phyloP scores from a whole-genome alignment of 2,113 vertebrate species.

The Oceanites oceanicus region DNA sequence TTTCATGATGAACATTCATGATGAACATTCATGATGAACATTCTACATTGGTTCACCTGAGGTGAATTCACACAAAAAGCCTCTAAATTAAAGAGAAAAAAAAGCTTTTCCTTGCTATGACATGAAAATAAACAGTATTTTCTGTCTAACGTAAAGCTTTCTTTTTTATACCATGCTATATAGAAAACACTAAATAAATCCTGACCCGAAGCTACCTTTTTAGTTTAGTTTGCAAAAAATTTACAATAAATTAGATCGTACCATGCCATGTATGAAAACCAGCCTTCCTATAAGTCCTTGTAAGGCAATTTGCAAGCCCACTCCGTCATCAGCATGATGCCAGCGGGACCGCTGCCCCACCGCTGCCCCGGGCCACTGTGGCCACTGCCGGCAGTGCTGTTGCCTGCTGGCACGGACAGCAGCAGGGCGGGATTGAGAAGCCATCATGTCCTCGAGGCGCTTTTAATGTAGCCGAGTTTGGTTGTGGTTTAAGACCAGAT shows the following conservation, averaged over 20 bases:
- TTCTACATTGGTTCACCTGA: background rate
- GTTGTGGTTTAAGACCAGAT: background rate
- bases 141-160: background rate
- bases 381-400: background rate
- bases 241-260: background rate
- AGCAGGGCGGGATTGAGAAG: background rate
- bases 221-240: background rate
- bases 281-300: background rate
- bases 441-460: background rate
- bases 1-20: no score
- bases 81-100: background rate
- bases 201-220: background rate
- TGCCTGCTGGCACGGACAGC: background rate
- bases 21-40: background rate
- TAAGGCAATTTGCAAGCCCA: background rate
- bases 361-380: accelerated
- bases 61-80: background rate
- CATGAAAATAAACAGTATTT: background rate
- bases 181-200: background rate
- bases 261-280: background rate
- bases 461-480: background rate
- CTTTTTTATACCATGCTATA: background rate
- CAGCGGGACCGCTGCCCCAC: background rate
- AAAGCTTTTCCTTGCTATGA: background rate
- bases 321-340: background rate